Evolutionary conservation across 2,797 vertebrate genomes (phyloP), one percentile per base, ranked within the genome.

Genomic region (Luscinia megarhynchos): DNA sequence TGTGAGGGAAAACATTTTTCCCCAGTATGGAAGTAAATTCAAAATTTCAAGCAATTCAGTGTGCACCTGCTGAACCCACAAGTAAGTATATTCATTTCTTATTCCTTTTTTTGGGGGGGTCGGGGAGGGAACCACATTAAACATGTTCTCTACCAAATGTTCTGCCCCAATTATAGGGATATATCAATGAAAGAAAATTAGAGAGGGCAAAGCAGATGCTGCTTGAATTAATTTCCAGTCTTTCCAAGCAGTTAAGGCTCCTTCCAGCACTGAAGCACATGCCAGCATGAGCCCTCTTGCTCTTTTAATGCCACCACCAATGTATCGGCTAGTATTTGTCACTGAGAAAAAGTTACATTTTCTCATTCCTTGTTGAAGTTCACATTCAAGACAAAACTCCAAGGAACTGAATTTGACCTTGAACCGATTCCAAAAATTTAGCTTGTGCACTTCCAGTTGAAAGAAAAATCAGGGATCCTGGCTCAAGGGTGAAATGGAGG

Each of bases 361-460:
- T 84, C 59, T 84, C 43, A 36, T 67, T 91, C 41, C 51, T 78
- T 54, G 14, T 11, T 67, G 53, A 93, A 93, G 73, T 94, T 97
- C 87, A 89, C 12, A 6, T 88, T 94, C 67, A 62, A 92, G 87
- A 92, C 38, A 51, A 88, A 95, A 93, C 68, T 72, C 62, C 58
- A 77, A 94, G 84, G 77, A 95, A 95, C 92, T 95, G 73, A 91
- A 83, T 87, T 94, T 93, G 73, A 84, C 89, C 84, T 95, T 92
- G 93, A 95, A 94, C 64, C 0, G 2, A 30, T 78, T 95, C 83
- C 73, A 84, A 93, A 93, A 64, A 76, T 76, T 67, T 48, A 53
- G 38, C 46, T 95, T 84, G 57, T 75, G 24, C 58, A 58, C 70
- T 94, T 87, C 83, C 57, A 68, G 89, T 95, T 95, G 40, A 82